phyloP scores from a whole-genome alignment of 92 coral and sea anemone genomes.

The Galaxea fascicularis region DNA sequence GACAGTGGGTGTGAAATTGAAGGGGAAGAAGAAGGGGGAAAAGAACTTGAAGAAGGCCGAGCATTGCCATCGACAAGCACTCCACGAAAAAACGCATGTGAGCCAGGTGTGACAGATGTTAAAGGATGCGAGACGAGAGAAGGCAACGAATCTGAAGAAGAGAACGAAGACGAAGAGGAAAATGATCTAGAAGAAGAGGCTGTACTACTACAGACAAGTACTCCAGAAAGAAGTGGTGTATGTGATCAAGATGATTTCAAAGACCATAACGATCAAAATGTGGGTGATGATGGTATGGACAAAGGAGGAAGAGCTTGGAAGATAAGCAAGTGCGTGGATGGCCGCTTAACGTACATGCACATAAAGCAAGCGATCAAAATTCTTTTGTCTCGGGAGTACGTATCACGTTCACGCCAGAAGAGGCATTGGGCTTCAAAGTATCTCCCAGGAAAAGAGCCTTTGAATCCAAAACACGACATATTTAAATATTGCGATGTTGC shows the following conservation, averaged over 20 bases:
- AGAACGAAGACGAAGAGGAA: too few relatives aligned
- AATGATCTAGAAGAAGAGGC: too few relatives aligned
- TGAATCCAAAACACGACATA: slow-evolving; percentile 40
- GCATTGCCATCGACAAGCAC: neutral
- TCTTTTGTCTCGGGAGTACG: slow-evolving; percentile 38
- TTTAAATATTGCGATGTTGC: slow-evolving; percentile 47
- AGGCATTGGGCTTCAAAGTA: slow-evolving; percentile 47
- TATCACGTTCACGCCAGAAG: slow-evolving; percentile 34
- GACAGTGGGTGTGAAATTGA: slow-evolving; percentile 1
- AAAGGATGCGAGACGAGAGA: neutral
- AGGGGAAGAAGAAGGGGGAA: slow-evolving; percentile 7
- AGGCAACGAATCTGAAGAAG: neutral
- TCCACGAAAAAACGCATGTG: neutral
- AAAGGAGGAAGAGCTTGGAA: slow-evolving; percentile 21
- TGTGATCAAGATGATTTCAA: neutral
- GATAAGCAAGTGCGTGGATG: slow-evolving; percentile 39
- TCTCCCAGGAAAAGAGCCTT: too few relatives aligned
- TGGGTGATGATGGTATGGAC: slow-evolving; percentile 23
- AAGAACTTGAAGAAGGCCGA: neutral
- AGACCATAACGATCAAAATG: neutral
- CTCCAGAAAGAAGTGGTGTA: neutral
- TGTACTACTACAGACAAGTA: neutral
- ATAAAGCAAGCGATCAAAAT: slow-evolving; percentile 43
- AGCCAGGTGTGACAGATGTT: neutral
- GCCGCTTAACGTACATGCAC: slow-evolving; percentile 35